Evolutionary conservation across 2,797 vertebrate genomes (phyloP).

Genomic region (Salarias fasciatus): DNA sequence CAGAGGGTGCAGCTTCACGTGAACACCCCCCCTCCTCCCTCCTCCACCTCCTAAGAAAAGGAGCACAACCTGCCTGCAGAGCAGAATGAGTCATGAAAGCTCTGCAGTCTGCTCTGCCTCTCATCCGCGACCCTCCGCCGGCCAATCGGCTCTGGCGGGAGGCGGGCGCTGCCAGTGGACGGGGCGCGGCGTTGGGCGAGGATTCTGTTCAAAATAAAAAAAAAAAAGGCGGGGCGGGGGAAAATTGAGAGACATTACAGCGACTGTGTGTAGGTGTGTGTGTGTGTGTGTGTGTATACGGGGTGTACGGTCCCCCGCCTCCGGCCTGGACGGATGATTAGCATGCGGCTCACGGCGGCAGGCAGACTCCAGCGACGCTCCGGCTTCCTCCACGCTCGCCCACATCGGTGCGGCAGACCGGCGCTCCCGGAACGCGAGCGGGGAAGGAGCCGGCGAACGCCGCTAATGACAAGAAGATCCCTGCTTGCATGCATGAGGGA

Average conservation of each 20-base stretch:
- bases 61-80: slow-evolving; percentile 35
- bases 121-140: slow-evolving; percentile 27
- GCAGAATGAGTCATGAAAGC: slow-evolving; percentile 60
- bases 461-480: too few relatives aligned
- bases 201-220: slow-evolving; percentile 26
- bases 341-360: too few relatives aligned
- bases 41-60: not conserved
- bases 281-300: slow-evolving; percentile 8
- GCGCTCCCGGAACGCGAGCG: slow-evolving; percentile 21
- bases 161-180: too few relatives aligned
- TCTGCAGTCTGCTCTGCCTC: slow-evolving; percentile 57
- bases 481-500: too few relatives aligned
- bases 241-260: slow-evolving; percentile 10
- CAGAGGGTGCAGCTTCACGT: too few relatives aligned
- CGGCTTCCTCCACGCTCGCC: slow-evolving; percentile 28
- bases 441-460: too few relatives aligned
- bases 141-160: slow-evolving; percentile 45
- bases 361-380: too few relatives aligned
- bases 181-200: not conserved
- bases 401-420: slow-evolving; percentile 38
- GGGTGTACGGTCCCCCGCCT: too few relatives aligned
- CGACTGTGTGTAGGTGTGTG: slow-evolving; percentile 23
- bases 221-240: slow-evolving; percentile 11
- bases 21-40: too few relatives aligned
- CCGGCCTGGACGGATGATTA: too few relatives aligned